A percentile compares a stretch with the other conserved stretches of the same genome.
Evolutionary conservation across 2,797 vertebrate species (phyloP).

Genomic region (Tarsius wallacei): DNA sequence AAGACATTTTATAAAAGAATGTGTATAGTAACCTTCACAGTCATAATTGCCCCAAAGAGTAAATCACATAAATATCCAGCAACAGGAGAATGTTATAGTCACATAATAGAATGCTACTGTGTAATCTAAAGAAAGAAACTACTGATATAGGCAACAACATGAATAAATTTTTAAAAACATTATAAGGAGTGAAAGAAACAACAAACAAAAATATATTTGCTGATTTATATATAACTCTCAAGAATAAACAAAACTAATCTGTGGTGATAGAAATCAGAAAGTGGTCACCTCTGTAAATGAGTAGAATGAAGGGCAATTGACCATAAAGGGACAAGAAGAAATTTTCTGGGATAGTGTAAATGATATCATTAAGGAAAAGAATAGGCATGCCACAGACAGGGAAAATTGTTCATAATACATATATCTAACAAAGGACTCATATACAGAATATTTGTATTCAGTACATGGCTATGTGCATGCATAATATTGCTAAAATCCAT

Average conservation of each 20-base stretch:
- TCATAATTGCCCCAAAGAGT: background rate
- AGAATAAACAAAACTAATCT: background rate
- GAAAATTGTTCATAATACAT: background rate
- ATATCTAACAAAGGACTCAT: background rate
- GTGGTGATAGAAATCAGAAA: background rate
- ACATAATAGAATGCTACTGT: background rate
- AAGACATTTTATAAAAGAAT: background rate
- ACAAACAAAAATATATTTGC: background rate
- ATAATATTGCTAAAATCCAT: conserved; percentile 42
- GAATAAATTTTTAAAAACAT: conserved; percentile 8
- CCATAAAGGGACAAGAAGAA: background rate
- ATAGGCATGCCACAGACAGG: background rate
- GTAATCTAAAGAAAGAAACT: background rate
- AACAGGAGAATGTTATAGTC: background rate
- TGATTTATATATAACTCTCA: conserved; percentile 20
- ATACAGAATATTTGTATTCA: background rate
- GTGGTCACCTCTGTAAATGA: background rate
- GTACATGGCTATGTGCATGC: background rate
- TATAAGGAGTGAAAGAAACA: background rate
- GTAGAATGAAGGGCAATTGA: background rate
- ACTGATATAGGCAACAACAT: background rate
- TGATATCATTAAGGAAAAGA: background rate
- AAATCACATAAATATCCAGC: background rate
- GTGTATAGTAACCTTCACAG: background rate
- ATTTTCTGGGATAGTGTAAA: conserved; percentile 14